phyloP scores from a whole-genome alignment of 2,113 vertebrate genomes.

The Ciconia stormi region DNA sequence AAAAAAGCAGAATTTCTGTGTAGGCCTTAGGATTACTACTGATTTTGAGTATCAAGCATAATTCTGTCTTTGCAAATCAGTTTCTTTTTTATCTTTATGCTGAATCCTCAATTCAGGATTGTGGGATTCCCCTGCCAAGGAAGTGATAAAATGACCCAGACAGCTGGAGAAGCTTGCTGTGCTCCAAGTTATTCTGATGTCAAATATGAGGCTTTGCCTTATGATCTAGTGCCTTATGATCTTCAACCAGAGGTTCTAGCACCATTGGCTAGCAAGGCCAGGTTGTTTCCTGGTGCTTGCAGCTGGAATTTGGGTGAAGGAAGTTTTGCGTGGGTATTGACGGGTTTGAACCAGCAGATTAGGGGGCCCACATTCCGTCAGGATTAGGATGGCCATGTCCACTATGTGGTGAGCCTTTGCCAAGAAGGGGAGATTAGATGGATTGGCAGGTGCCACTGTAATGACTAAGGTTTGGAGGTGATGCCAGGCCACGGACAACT shows the following conservation, averaged over 20 bases:
- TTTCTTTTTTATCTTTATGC: neutral
- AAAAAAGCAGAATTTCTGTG: neutral
- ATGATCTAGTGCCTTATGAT: neutral
- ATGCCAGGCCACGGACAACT: constrained; percentile 5
- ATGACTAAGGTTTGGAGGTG: neutral
- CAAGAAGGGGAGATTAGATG: constrained; percentile 27
- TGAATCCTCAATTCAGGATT: neutral
- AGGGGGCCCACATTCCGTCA: constrained; percentile 57
- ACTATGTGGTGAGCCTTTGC: neutral
- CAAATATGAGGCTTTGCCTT: neutral
- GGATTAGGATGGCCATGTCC: constrained; percentile 51
- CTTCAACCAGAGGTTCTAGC: neutral
- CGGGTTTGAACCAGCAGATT: constrained; percentile 49
- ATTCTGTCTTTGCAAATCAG: neutral
- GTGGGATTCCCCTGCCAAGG: neutral
- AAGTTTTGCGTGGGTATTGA: neutral
- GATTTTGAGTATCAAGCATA: neutral
- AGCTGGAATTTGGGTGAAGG: constrained; percentile 5
- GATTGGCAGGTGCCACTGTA: constrained; percentile 34
- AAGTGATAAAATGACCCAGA: neutral
- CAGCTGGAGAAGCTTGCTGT: neutral
- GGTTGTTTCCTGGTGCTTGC: neutral
- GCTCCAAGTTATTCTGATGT: neutral
- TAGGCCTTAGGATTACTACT: neutral
- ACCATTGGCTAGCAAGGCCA: neutral